Evolutionary conservation across 1,140 invertebrate genomes (phyloP), one percentile per base, ranked within the genome.

Genomic region (Aphis craccivora): DNA sequence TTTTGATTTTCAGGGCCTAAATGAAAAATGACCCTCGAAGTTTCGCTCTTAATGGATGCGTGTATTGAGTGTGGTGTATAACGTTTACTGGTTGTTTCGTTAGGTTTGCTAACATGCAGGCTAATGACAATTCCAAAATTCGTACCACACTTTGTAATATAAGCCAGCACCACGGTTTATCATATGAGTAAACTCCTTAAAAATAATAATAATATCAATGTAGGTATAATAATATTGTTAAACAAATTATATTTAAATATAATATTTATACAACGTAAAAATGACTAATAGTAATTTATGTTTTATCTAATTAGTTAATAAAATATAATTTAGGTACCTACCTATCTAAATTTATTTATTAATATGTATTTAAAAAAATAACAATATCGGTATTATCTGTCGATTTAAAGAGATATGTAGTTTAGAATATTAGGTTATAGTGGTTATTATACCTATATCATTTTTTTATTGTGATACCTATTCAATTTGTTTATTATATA

Each of bases 21-120:
- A 94, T 94, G 53, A 94, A 94, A 76, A 94, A 93, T 20, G 94
- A 94, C 53, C 94, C 94, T 40, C 94, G 90, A 53, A 94, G 94
- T 91, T 94, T 94, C 8, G 94, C 93, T 84, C 91, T 81, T n/a
- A 93, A 43, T 30, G 91, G 91, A 93, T 93, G 91, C 23, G 91
- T 93, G 0, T 94, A 94, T 83, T 93, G 94, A 83, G 94, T 90
- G 60, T 94, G 93, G 40, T 94, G 87, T 90, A 94, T 93, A n/a
- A 93, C 95, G 94, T 96, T 96, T 25, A 96, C 96, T 5, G 96
- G 96, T 94, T 96, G 96, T 91, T 96, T 96, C n/a, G 96, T 96
- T 94, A 97, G 96, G 94, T 96, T 96, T 25, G 96, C 96, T 95
- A 97, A 96, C 11, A 96, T 95, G 91, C 95, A 96, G 18, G 96